Percentiles rank a stretch among this genome's conserved stretches.
Conservation (phyloP, 1,140 invertebrate species). For the Meteorus sp. region DNA sequence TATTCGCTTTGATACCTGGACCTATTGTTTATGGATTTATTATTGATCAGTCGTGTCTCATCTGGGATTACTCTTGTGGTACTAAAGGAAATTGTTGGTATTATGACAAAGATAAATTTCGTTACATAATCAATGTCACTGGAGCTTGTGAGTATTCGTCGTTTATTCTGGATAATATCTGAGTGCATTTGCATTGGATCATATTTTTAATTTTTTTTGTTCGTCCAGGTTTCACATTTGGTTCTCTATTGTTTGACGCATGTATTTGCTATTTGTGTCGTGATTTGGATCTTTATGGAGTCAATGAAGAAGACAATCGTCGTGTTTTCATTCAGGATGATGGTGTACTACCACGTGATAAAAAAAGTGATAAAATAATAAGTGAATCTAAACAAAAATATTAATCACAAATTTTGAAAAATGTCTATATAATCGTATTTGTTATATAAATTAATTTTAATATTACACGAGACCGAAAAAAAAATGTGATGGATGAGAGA, state of each 20-base stretch:
- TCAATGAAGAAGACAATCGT: constrained; percentile 58
- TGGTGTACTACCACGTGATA: constrained; percentile 3
- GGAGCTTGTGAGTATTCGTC: constrained; percentile 62
- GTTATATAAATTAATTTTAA: constrained; percentile 1
- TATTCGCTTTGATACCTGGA: constrained; percentile 69
- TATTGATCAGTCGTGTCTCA: constrained; percentile 66
- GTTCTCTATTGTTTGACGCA: constrained; percentile 63
- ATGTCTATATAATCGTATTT: not conserved
- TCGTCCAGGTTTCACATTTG: constrained; percentile 57
- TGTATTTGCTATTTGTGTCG: constrained; percentile 63
- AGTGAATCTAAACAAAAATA: constrained; percentile 20
- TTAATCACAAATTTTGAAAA: too few relatives aligned
- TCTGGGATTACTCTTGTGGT: constrained; percentile 68
- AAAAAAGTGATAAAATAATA: constrained; percentile 26
- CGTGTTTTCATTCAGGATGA: constrained; percentile 45
- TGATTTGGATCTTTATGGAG: constrained; percentile 63
- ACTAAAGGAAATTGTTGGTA: constrained; percentile 67
- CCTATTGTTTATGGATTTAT: constrained; percentile 69
- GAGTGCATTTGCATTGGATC: not conserved
- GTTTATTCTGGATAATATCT: constrained; percentile 6
- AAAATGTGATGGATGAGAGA: too few relatives aligned
- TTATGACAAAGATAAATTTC: constrained; percentile 64
- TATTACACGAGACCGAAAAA: too few relatives aligned
- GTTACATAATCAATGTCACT: constrained; percentile 62
- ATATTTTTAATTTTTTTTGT: constrained; percentile 20